These are phyloP conservation scores for Nannoperca australis DNA, from an alignment of 2,797 vertebrate genomes.

Conservation along the genomic window DNA sequence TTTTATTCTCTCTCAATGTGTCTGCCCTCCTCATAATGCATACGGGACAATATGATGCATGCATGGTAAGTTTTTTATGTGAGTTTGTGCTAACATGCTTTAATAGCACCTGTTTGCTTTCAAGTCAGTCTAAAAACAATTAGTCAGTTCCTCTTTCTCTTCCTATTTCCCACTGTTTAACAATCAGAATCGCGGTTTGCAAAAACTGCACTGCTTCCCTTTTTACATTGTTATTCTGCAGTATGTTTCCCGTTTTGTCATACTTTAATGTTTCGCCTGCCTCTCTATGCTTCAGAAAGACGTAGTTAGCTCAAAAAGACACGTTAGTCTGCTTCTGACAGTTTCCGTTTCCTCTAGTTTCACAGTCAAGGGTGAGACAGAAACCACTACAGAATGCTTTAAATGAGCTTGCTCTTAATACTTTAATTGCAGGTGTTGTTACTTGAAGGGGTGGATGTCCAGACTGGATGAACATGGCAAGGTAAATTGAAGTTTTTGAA, in stretches of 20 bases:
- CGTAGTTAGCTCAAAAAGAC: conserved; percentile 1
- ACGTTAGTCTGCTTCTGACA: conserved; percentile 5
- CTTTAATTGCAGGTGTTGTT: conserved; percentile 84
- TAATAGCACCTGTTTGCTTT: conserved; percentile 3
- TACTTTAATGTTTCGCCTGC: conserved; percentile 6
- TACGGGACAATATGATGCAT: conserved; percentile 34
- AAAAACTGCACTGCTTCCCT: conserved; percentile 17
- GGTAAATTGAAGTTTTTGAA: conserved; percentile 79
- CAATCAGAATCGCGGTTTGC: not conserved
- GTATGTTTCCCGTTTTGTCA: conserved; percentile 15
- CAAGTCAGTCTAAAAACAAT: conserved; percentile 5
- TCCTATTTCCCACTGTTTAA: conserved; percentile 7
- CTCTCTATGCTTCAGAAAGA: not conserved
- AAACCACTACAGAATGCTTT: conserved; percentile 26
- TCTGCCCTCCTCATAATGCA: conserved; percentile 13
- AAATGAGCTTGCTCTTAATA: conserved; percentile 26
- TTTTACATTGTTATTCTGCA: not conserved
- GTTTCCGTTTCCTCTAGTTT: conserved; percentile 64
- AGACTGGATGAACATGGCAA: conserved; percentile 90
- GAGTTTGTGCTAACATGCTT: not conserved
- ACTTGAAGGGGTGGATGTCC: conserved; percentile 97
- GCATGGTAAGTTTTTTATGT: conserved; percentile 65
- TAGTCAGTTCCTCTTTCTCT: conserved; percentile 41
- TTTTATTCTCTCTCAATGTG: conserved; percentile 14
- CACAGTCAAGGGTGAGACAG: conserved; percentile 29